Base-by-base conservation (phyloP, 2,113 vertebrate genomes). In the Kobus ellipsiprymnus region DNA sequence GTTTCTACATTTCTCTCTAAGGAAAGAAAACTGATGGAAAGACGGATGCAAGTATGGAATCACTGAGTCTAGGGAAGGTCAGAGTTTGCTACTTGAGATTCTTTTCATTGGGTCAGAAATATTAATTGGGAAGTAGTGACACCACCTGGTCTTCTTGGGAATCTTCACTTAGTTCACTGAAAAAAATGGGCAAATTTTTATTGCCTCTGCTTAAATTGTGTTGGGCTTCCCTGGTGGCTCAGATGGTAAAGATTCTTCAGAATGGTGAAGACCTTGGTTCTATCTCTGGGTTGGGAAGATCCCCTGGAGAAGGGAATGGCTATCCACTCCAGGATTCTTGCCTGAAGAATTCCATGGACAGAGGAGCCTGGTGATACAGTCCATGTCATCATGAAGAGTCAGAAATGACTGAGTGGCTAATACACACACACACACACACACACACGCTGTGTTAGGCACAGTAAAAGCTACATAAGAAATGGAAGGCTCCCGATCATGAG, bases 121-220 rank as follows among this genome's bases (percentile, higher is more conserved):
- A 97, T 98, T 97, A 93, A 97, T 94, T 97, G 94, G 91, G 93
- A 64, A 60, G 88, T 91, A 96, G 97, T 97, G 98, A 97, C 97
- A 98, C 97, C 98, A 95, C 16, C 95, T 97, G 98, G 98, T 94
- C 71, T 93, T 91, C 71, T 10, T 64, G 71, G 95, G 97, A 92
- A 98, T 96, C 83, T 95, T 95, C 89, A 36, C 48, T 95, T 71
- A 78, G 27, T 80, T 81, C 81, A 44, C 23, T 86, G 64, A 46
- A 78, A 91, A 95, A 95, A 97, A 84, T 10, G 17, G 44, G 59
- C 54, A 87, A 5, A 57, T 81, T 90, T 93, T 62, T 80, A 59
- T 90, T 77, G n/a, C 11, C 1, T 83, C 50, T 82, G 54, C 23
- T 57, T 85, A 36, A 87, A 88, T 30, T 81, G 13, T 52, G 3